A percentile compares a stretch with the other conserved stretches of the same genome.
These are phyloP conservation scores for Chitala chitala DNA, from an alignment of 2,113 vertebrate species.

Conservation along the genomic window DNA sequence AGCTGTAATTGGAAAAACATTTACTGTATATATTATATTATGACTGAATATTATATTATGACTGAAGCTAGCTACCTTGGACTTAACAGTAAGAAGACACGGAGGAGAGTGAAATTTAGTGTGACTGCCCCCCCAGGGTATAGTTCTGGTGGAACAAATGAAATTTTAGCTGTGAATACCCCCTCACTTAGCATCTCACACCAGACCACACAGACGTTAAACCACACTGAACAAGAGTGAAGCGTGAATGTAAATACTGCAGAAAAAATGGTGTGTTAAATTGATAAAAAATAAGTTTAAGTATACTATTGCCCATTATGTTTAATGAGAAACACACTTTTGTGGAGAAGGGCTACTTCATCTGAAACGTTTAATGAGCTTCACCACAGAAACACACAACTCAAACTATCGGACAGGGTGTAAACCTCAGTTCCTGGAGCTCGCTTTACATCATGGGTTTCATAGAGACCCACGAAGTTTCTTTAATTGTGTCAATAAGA, in stretches of 20 bases:
- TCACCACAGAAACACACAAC: slow-evolving; percentile 2
- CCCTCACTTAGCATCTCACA: slow-evolving; percentile 54
- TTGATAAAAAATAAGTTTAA: not conserved
- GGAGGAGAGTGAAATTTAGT: not conserved
- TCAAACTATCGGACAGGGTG: not conserved
- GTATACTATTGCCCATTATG: not conserved
- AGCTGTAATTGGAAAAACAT: too few species aligned
- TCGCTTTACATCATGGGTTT: not conserved
- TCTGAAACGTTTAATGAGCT: not conserved
- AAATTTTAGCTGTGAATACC: slow-evolving; percentile 23
- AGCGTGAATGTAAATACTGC: slow-evolving; percentile 61
- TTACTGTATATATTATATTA: too few species aligned
- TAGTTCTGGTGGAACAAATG: not conserved
- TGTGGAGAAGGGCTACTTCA: slow-evolving; percentile 10
- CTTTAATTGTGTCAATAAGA: too few species aligned
- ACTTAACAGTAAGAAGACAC: not conserved
- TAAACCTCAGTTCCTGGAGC: slow-evolving; percentile 4
- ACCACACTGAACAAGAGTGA: slow-evolving; percentile 69
- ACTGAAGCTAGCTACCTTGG: not conserved
- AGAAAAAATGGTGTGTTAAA: slow-evolving; percentile 36
- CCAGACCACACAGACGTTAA: slow-evolving; percentile 65
- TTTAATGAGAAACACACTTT: slow-evolving; percentile 12
- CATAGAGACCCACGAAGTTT: too few species aligned
- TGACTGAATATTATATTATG: too few species aligned
- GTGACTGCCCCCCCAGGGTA: not conserved